Evolutionary conservation across 2,888 invertebrate species (phyloP).

Genomic region (Apoderus coryli): DNA sequence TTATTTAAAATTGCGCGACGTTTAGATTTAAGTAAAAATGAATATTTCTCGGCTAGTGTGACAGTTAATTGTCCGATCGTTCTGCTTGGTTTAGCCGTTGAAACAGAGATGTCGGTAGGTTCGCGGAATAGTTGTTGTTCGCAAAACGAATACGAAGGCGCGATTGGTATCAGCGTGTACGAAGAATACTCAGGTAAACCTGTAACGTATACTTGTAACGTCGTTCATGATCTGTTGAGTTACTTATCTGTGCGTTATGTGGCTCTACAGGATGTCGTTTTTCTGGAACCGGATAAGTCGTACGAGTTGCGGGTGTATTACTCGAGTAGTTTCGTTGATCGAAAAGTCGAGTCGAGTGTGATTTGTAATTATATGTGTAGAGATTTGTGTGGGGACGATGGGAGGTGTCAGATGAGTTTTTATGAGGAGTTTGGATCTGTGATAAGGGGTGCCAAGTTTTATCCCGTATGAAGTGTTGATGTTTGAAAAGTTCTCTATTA

Average conservation of each 20-base stretch:
- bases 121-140: no score
- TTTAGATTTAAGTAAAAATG: conserved; percentile 17
- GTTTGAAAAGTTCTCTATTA: no score
- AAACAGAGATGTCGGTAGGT: conserved; percentile 17
- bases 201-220: no score
- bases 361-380: conserved; percentile 24
- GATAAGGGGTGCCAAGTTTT: conserved; percentile 26
- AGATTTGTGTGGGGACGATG: no score
- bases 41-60: conserved; percentile 18
- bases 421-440: conserved; percentile 25
- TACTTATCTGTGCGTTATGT: conserved; percentile 20
- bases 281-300: conserved; percentile 20
- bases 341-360: conserved; percentile 18
- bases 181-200: conserved; percentile 14
- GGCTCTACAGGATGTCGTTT: conserved; percentile 18
- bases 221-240: no score
- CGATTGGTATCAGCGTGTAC: conserved; percentile 16
- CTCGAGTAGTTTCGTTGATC: conserved; percentile 15
- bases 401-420: conserved; percentile 23
- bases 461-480: conserved; percentile 20
- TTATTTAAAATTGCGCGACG: conserved; percentile 22
- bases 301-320: conserved; percentile 24
- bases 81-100: conserved; percentile 21
- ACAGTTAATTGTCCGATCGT: conserved; percentile 17
- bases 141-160: conserved; percentile 15